Evolutionary conservation across 1,140 invertebrate genomes (phyloP).

Genomic region (Pogonus chalceus): DNA sequence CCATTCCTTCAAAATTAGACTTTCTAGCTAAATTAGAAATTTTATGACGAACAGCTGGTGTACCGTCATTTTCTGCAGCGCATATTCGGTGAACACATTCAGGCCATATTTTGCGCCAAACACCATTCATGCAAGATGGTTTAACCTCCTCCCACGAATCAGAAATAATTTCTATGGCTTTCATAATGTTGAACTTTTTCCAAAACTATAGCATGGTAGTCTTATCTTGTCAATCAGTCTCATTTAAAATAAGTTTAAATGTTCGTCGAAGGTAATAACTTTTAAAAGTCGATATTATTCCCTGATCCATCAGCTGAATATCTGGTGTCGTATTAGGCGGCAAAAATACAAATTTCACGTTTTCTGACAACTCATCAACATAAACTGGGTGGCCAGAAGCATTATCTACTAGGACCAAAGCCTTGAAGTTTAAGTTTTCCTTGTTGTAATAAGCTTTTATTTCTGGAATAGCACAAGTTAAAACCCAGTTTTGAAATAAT

Average conservation of each 20-base stretch:
- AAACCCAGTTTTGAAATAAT: neutral
- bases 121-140: neutral
- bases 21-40: neutral
- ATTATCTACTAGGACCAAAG: neutral
- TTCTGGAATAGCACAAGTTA: neutral
- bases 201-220: neutral
- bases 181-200: neutral
- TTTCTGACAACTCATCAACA: neutral
- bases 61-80: neutral
- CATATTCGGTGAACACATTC: neutral
- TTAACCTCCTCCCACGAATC: neutral
- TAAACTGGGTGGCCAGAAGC: neutral
- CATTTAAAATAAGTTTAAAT: neutral
- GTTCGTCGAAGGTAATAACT: neutral
- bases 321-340: neutral
- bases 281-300: neutral
- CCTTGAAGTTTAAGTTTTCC: neutral
- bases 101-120: neutral
- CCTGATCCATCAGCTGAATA: neutral
- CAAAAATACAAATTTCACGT: neutral
- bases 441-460: neutral
- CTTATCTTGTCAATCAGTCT: neutral
- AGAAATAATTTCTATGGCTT: neutral
- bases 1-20: neutral
- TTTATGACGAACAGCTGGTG: neutral